Evolutionary conservation across 2,113 vertebrate species (phyloP), one percentile per base, ranked within the genome.

Genomic region (Xiphophorus maculatus): DNA sequence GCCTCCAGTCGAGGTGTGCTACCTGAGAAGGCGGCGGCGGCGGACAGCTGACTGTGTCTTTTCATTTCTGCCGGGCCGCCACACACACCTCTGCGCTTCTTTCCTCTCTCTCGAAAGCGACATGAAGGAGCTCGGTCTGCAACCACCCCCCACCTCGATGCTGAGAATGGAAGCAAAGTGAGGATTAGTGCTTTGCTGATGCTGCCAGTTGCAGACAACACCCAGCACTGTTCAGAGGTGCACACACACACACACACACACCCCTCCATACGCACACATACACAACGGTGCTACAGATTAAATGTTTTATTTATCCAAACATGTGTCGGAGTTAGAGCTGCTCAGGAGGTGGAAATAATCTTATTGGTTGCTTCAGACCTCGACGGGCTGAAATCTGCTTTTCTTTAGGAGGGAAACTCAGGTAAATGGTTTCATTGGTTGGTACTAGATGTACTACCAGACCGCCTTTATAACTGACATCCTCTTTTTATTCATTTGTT

Each of bases 181-280:
- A 81, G 86, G 89, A 93, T 94, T 84, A 90, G 70, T 58, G 73
- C 74, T 87, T 62, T 78, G 77, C 82, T 73, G 81, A 86, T 74
- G 65, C 82, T 79, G 78, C 77, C 73, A 82, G 74, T 75, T 69
- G 82, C 75, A 88, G 71, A 91, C 80, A 83, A 79, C 82, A 69
- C 27, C 51, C 68, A 27, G 60, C 40, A 73, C 40, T 83, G 71
- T 78, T 86, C 74, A 83, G 79, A 80, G 67, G 73, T 74, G 76
- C 64, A 66, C 73, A 81, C 77, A 78, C 72, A 80, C 74, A 60
- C 66, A 61, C 69, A 1, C 70, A 22, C 19, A n/a, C 22, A 54
- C 74, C 33, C 66, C 60, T 64, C 0, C 72, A 69, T 37, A n/a
- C 0, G 2, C 22, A 58, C 25, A 58, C 22, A n/a, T 77, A 78